Evolutionary conservation across 2,113 vertebrate species (phyloP), one percentile per base, ranked within the genome.

Genomic region (Notechis scutatus): DNA sequence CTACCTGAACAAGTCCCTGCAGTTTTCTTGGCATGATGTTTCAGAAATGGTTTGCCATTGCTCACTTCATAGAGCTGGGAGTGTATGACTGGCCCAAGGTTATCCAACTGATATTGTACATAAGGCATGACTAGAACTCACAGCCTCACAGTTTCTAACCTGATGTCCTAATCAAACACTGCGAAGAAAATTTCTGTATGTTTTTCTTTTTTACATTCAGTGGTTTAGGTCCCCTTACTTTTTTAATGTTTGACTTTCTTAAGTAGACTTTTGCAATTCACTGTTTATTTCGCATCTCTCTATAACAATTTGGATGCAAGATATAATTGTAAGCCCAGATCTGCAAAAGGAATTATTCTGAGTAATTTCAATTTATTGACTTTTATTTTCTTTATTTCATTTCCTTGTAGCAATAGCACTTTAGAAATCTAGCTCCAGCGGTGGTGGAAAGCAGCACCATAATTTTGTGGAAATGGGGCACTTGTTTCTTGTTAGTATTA

Each of bases 401-500:
- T 93, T 92, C 89, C 29, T 15, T 91, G 52, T 55, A 94, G 56
- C 42, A 92, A 9, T 14, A 39, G 0, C 86, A 56, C 45, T 52
- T 39, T 56, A 29, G 90, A 74, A n/a, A n/a, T 23, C 85, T 3
- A 54, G 52, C 21, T 29, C 6, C 11, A 61, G 5, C 7, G 45
- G 47, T 94, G 45, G 91, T 47, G 61, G 20, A 86, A 56, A 90
- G 74, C 34, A 64, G 45, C 0, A 54, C 15, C 0, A 20, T 88
- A 95, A 85, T 93, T 88, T 91, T 90, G 4, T 59, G 61, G 45
- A 87, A 90, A 92, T 10, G 21, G 42, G 52, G 24, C 87, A 47
- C 88, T 64, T 92, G 47, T 34, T 15, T 94, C 85, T 90, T 92
- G 91, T 92, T 92, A 93, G 89, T 69, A 50, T 52, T 59, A 57